A percentile compares a stretch with the other conserved stretches of the same genome.
Conservation (phyloP, 2,113 vertebrate species). For the Spermophilus dauricus region DNA sequence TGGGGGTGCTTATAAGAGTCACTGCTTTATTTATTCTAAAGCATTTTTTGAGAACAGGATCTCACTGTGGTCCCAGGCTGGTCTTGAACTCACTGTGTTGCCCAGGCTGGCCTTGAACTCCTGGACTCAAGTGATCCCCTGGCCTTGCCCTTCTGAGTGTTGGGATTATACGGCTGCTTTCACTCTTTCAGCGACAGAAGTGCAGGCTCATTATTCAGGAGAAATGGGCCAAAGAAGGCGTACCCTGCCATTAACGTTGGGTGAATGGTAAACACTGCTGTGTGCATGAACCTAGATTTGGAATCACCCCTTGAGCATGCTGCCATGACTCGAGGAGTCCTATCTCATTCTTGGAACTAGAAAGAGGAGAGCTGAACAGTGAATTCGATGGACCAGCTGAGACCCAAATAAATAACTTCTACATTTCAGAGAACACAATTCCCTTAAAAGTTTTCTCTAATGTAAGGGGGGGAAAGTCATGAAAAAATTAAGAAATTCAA, state of each 20-base stretch:
- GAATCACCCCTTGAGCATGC: not conserved
- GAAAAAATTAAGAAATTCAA: not conserved
- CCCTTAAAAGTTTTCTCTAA: not conserved
- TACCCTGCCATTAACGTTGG: not conserved
- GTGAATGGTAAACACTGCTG: not conserved
- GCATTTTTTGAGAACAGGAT: not conserved
- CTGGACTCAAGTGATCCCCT: not conserved
- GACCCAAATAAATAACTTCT: conserved; percentile 17
- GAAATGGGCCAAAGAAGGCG: not conserved
- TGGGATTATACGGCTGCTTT: not conserved
- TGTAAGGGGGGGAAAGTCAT: not conserved
- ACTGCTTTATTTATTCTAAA: not conserved
- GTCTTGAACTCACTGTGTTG: not conserved
- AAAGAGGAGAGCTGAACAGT: not conserved
- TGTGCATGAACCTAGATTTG: not conserved
- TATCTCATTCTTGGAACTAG: not conserved
- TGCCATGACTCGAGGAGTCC: not conserved
- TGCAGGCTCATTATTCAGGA: not conserved
- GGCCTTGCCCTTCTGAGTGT: not conserved
- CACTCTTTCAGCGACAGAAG: not conserved
- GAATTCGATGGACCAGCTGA: not conserved
- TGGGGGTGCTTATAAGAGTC: not conserved
- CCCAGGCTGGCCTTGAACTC: not conserved
- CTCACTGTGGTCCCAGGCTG: not conserved
- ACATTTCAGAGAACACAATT: not conserved